Evolutionary conservation across 2,888 invertebrate species (phyloP).

Genomic region (Drosophila hawaiiensis): DNA sequence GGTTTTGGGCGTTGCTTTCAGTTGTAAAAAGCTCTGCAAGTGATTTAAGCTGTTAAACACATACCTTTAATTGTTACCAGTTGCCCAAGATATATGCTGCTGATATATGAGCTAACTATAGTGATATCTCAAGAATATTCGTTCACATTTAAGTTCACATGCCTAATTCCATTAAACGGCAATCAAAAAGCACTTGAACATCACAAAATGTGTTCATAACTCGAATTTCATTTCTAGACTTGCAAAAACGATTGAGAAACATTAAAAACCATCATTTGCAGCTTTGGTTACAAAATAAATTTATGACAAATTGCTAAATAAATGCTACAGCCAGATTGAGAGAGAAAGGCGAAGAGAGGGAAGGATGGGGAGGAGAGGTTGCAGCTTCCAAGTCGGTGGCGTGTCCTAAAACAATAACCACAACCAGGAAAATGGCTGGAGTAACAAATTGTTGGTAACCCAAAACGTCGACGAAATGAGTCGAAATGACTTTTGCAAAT

Average conservation of each 20-base stretch:
- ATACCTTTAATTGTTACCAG: neutral
- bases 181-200: constrained; percentile 62
- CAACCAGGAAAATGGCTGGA: constrained; percentile 28
- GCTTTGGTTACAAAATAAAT: constrained; percentile 79
- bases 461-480: constrained; percentile 62
- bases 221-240: constrained; percentile 59
- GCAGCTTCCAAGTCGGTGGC: neutral
- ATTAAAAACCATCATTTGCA: constrained; percentile 77
- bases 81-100: neutral
- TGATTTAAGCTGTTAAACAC: constrained; percentile 30
- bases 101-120: neutral
- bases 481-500: constrained; percentile 74
- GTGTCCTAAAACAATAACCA: constrained; percentile 61
- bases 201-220: constrained; percentile 39
- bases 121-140: neutral
- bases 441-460: constrained; percentile 64
- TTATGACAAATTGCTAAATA: constrained; percentile 80
- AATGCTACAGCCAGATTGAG: constrained; percentile 43
- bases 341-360: neutral
- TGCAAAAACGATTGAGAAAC: constrained; percentile 64
- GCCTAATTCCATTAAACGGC: constrained; percentile 7
- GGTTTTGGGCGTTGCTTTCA: neutral
- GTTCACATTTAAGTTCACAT: neutral
- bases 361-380: neutral
- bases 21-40: constrained; percentile 13